phyloP scores from a whole-genome alignment of 2,797 vertebrate species.

The Myotis pilosus region DNA sequence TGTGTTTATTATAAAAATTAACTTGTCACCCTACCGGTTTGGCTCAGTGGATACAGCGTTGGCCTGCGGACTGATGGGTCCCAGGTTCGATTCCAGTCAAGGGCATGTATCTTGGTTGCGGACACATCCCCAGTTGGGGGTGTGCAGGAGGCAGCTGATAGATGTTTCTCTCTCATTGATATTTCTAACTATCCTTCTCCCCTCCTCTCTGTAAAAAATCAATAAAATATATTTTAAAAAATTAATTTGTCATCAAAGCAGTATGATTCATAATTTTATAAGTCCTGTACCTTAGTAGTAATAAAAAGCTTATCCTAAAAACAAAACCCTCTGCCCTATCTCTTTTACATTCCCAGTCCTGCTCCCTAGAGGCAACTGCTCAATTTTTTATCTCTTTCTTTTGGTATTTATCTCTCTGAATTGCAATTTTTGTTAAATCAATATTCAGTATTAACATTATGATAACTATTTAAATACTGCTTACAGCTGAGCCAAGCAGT shows the following conservation, averaged over 20 bases:
- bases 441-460: neutral
- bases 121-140: too few species aligned
- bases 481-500: constrained; percentile 21
- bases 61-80: too few species aligned
- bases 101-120: too few species aligned
- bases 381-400: constrained; percentile 16
- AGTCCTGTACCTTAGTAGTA: neutral
- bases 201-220: too few species aligned
- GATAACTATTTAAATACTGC: neutral
- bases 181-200: too few species aligned
- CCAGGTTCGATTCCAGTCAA: too few species aligned
- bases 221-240: too few species aligned
- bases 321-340: neutral
- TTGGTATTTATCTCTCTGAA: neutral
- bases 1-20: constrained; percentile 1
- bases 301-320: neutral
- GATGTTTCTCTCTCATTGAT: too few species aligned
- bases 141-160: too few species aligned
- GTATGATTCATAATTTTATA: neutral
- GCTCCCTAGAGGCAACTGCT: neutral
- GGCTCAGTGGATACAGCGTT: too few species aligned
- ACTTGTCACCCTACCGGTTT: neutral
- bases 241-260: constrained; percentile 10
- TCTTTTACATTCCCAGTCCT: neutral
- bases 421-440: constrained; percentile 11